Evolutionary conservation across 2,888 invertebrate genomes (phyloP), one percentile per base, ranked within the genome.

Genomic region (Melanophora roralis): DNA sequence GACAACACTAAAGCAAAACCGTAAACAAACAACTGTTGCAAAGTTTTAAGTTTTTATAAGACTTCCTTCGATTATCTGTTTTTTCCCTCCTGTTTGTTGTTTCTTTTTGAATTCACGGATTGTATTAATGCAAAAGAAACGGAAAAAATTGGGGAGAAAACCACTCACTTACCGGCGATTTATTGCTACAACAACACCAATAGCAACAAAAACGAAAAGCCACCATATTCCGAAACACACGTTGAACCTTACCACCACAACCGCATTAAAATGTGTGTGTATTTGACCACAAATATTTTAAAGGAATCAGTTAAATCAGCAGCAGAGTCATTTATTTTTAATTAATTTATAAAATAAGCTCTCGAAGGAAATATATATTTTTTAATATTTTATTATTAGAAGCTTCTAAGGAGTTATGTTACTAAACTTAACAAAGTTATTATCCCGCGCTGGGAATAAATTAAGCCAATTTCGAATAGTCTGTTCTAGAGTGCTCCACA

Each of bases 21-120:
- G 49, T 19, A 23, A 43, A 49, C 49, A n/a, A 23, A n/a, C 73
- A 73, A 78, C 65, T 71, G 69, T 74, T 78, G 69, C 40, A 55
- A 55, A 69, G 51, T 45, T 36, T 69, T 81, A n/a, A n/a, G 67
- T 65, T 73, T 57, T 77, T 81, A 51, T 81, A 81, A 65, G 81
- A 81, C 78, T 81, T 81, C 81, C 69, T 65, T 38, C 32, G 19
- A 11, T 12, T 34, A 47, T 62, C 14, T 40, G 19, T 36, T 32
- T 21, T 2, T 4, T 21, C 23, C 49, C 40, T 23, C 4, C n/a
- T 14, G 5, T 11, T 12, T 2, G 38, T 27, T 19, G 21, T 8
- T 19, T 16, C 12, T 43, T 16, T 40, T 21, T 51, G 32, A 34
- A 6, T 65, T 43, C 8, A 45, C 6, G 21, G 21, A 65, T 73